A percentile compares a stretch with the other conserved stretches of the same genome.
Conservation (phyloP, 2,888 invertebrate species). For the Spilosoma lubricipeda region DNA sequence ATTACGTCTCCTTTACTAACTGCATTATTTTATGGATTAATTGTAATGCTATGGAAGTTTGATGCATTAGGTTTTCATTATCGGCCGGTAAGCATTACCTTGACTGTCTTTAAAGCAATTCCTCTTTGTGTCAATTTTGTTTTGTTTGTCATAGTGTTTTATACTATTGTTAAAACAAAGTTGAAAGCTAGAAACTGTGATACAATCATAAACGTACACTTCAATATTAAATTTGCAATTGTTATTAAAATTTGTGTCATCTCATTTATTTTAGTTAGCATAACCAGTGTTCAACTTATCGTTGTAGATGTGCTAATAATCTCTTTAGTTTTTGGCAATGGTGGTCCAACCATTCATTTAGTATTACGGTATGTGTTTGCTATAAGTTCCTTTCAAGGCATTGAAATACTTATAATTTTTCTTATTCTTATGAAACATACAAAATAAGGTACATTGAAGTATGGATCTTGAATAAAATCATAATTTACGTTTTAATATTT, state of each 20-base stretch:
- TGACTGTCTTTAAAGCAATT: background rate
- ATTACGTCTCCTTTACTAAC: background rate
- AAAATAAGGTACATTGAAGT: background rate
- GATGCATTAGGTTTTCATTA: background rate
- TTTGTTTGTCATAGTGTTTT: background rate
- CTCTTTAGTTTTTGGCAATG: background rate
- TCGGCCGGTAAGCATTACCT: background rate
- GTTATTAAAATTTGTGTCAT: background rate
- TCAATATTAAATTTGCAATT: background rate
- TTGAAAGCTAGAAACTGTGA: background rate
- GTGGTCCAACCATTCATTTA: background rate
- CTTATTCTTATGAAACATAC: constrained; percentile 3
- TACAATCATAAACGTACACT: background rate
- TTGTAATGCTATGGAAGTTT: background rate
- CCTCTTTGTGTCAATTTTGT: background rate
- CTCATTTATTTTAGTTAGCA: constrained; percentile 3
- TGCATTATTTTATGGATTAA: background rate
- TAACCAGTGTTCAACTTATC: background rate
- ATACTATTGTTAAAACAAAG: constrained; percentile 1
- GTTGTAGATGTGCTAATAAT: background rate
- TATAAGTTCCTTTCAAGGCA: constrained; percentile 2
- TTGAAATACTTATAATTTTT: background rate
- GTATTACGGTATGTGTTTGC: background rate
- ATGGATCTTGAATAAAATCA: background rate
- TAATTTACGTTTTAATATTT: background rate